Evolutionary conservation across 1,140 invertebrate species (phyloP).

Genomic region (Drosophila pallidifrons): DNA sequence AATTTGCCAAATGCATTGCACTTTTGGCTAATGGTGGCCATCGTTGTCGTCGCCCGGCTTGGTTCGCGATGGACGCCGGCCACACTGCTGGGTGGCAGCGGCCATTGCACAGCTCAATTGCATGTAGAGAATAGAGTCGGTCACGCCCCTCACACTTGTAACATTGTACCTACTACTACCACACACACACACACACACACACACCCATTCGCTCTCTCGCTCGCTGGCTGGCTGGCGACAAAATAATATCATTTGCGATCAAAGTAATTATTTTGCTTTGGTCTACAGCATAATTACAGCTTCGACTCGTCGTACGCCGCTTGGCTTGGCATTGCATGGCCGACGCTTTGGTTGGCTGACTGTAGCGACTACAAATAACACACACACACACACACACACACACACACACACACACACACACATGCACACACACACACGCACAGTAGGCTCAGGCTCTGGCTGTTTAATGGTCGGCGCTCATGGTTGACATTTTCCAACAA

Average conservation of each 20-base stretch:
- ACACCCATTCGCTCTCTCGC: constrained; percentile 15
- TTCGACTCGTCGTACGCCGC: constrained; percentile 41
- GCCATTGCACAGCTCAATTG: constrained; percentile 48
- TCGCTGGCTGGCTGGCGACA: constrained; percentile 58
- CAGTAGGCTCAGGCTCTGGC: neutral
- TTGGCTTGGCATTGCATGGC: constrained; percentile 61
- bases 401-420: neutral
- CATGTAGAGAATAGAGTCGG: constrained; percentile 37
- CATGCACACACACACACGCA: neutral
- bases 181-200: constrained; percentile 25
- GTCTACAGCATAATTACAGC: constrained; percentile 82
- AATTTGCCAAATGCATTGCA: constrained; percentile 80
- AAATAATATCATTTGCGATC: constrained; percentile 85
- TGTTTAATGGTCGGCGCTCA: constrained; percentile 20
- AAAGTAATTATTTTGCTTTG: constrained; percentile 84
- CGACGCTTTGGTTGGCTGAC: constrained; percentile 27
- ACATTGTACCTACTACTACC: constrained; percentile 7
- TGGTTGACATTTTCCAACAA: constrained; percentile 46
- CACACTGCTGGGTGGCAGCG: neutral
- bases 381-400: neutral
- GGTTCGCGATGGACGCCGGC: neutral
- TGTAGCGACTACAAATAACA: constrained; percentile 23
- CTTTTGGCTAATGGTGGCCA: constrained; percentile 77
- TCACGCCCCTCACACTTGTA: constrained; percentile 42
- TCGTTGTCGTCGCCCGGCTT: constrained; percentile 51